Conservation (phyloP, 64 coral and sea anemone genomes). For the Dendronephthya gigantea region DNA sequence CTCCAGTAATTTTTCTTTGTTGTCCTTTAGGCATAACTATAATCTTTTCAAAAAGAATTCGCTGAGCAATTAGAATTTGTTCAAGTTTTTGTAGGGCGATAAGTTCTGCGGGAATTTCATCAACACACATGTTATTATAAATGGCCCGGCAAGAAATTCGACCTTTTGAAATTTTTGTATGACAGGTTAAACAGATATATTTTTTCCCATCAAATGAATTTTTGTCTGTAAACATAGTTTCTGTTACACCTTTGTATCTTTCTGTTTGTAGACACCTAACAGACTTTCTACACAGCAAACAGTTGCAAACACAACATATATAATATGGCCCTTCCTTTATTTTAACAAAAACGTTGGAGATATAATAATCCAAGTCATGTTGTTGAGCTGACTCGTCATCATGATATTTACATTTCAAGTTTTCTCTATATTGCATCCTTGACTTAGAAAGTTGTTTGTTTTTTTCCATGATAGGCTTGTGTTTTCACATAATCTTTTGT, state of each 20-base stretch:
- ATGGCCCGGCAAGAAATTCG: slow-evolving; percentile 54
- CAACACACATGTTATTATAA: slow-evolving; percentile 43
- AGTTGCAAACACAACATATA: slow-evolving; percentile 44
- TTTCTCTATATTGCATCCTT: too few relatives aligned
- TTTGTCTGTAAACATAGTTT: slow-evolving; percentile 18
- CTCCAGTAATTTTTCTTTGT: background rate
- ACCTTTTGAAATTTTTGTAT: slow-evolving; percentile 28
- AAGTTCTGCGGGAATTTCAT: slow-evolving; percentile 56
- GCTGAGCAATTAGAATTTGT: slow-evolving; percentile 44
- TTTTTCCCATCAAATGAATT: slow-evolving; percentile 30
- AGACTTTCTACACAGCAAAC: slow-evolving; percentile 23
- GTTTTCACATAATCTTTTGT: too few relatives aligned
- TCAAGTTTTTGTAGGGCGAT: slow-evolving; percentile 48
- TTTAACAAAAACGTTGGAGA: slow-evolving; percentile 4
- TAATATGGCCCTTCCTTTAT: slow-evolving; percentile 34
- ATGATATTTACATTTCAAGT: slow-evolving; percentile 6
- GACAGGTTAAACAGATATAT: slow-evolving; percentile 57
- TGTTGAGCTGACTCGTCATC: background rate
- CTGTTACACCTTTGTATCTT: background rate
- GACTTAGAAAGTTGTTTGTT: too few relatives aligned
- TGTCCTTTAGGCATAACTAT: slow-evolving; percentile 42
- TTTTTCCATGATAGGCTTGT: too few relatives aligned
- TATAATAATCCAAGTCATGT: background rate
- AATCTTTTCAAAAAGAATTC: slow-evolving; percentile 51
- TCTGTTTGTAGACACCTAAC: background rate